phyloP scores from a whole-genome alignment of 2,797 vertebrate genomes.

The Dryobates pubescens region DNA sequence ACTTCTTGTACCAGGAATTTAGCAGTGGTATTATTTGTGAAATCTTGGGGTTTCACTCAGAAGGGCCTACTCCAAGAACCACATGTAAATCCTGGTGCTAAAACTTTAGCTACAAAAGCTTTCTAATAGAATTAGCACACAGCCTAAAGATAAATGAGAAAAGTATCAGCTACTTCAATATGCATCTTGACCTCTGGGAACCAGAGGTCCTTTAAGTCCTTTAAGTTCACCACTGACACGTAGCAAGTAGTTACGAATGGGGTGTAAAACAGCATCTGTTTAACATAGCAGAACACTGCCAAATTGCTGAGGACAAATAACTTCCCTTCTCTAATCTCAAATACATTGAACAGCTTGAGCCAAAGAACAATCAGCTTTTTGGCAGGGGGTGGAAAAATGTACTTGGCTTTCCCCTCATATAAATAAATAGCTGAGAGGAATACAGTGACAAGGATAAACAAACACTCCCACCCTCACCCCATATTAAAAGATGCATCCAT shows the following conservation, averaged over 20 bases:
- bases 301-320: conserved; percentile 33
- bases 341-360: conserved; percentile 36
- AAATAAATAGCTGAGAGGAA: conserved; percentile 13
- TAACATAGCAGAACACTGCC: neutral
- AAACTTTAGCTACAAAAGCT: neutral
- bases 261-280: conserved; percentile 33
- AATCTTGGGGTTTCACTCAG: neutral
- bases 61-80: neutral
- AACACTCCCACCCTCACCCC: fast-evolving
- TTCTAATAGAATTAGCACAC: neutral
- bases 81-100: neutral
- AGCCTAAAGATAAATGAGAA: neutral
- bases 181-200: neutral
- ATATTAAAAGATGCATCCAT: neutral
- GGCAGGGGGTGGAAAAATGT: conserved; percentile 32
- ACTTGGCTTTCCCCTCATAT: conserved; percentile 22
- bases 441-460: neutral
- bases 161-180: neutral
- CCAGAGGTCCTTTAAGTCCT: neutral
- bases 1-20: neutral
- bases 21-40: neutral
- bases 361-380: conserved; percentile 42
- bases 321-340: conserved; percentile 8
- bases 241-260: neutral
- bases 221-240: neutral